These are phyloP conservation scores for Luffia ferchaultella DNA, from an alignment of 2,888 invertebrate species.

Conservation along the genomic window DNA sequence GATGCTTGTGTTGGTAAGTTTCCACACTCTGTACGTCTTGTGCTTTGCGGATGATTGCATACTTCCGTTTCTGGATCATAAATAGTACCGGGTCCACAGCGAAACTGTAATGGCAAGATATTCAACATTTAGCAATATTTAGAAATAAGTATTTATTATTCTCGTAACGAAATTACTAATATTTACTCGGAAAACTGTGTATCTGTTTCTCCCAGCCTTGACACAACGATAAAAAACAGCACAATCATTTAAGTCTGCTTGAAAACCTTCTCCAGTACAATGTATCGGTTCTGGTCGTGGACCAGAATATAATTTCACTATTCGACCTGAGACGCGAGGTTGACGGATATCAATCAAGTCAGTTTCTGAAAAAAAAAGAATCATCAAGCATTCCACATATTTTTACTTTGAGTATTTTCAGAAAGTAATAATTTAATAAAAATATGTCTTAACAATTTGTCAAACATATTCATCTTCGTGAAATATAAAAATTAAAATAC, in stretches of 20 bases:
- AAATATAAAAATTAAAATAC: no score
- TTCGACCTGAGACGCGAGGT: slow-evolving; percentile 31
- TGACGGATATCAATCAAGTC: slow-evolving; percentile 20
- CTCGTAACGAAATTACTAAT: no score
- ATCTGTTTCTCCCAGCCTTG: slow-evolving; percentile 60
- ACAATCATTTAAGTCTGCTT: slow-evolving; percentile 76
- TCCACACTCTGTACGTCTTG: slow-evolving; percentile 74
- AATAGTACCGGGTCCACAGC: slow-evolving; percentile 79
- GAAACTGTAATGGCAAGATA: slow-evolving; percentile 60
- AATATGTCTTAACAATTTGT: no score
- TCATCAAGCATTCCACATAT: neutral
- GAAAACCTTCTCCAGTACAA: slow-evolving; percentile 75
- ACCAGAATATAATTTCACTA: slow-evolving; percentile 46
- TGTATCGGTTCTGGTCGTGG: slow-evolving; percentile 43
- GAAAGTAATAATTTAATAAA: no score
- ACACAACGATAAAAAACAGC: slow-evolving; percentile 79
- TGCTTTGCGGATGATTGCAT: slow-evolving; percentile 76
- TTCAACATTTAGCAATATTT: no score
- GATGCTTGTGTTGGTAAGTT: slow-evolving; percentile 21
- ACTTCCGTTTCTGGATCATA: slow-evolving; percentile 73
- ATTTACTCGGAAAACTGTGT: slow-evolving; percentile 62
- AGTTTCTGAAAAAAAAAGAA: slow-evolving; percentile 20
- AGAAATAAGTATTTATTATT: no score
- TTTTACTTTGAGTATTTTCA: no score
- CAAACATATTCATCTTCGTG: no score